Evolutionary conservation across 2,888 invertebrate genomes (phyloP), one percentile per base, ranked within the genome.

Genomic region (Drosophila fulvimacula): DNA sequence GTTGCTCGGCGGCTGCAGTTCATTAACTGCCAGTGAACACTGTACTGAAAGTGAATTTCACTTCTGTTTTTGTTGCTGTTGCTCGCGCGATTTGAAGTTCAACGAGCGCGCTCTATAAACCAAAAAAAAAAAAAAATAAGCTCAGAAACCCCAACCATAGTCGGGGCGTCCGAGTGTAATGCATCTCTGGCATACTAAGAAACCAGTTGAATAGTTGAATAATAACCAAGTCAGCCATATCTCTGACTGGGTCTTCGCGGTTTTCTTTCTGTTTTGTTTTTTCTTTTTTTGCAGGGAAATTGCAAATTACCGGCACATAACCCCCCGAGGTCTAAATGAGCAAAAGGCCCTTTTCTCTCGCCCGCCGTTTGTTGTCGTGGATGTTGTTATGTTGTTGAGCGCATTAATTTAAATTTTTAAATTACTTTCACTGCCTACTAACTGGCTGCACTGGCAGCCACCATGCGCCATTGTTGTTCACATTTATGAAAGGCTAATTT

Each of bases 191-290:
- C 87, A 81, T 81, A 75, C 81, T 71, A 63, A 85, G 82, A 88
- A 82, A 82, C 86, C 88, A 85, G 88, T 88, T 82, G 82, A 82
- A 85, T 88, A 88, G 88, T 85, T 82, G 80, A 82, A 85, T 88
- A 82, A 82, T 80, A 82, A 65, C 67, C 70, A 67, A 76, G 53
- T 79, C 66, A 69, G 73, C 57, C 82, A 38, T 51, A 82, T 65
- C 87, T 80, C 52, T 74, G 55, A 32, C 24, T 49, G n/a, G 30
- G 5, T 39, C 30, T 51, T 49, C 24, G 51, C 34, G 42, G 42
- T 34, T 41, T 44, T 36, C 30, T 27, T 39, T 9, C 34, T 19
- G 46, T 56, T 61, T n/a, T n/a, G n/a, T n/a, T n/a, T n/a, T n/a
- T n/a, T n/a, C n/a, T n/a, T 13, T 21, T 67, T 67, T 39, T 42